Base-by-base conservation (phyloP, 2,113 vertebrate species). In the Oreocharis arfaki region DNA sequence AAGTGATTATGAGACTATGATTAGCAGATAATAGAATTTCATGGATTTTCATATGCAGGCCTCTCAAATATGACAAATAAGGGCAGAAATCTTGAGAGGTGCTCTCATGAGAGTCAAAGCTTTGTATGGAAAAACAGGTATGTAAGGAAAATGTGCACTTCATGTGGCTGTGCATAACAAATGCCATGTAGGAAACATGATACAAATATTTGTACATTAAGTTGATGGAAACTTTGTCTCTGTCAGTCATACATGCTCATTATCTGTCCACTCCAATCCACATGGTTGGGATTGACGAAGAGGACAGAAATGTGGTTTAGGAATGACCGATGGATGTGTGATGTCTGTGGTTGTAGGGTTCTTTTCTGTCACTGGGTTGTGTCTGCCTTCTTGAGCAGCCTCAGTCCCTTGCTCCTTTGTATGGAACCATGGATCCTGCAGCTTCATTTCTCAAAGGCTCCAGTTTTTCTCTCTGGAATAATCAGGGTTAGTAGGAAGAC, bases 381-480 rank as follows among this genome's bases (percentile, higher is more conserved):
- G 9, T 44, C 18, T 68, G 70, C 35, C 5, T 70, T 61, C 26
- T 71, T 14, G 16, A 28, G 20, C 35, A 30, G 22, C 28, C 26
- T 89, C 21, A 23, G 10, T 67, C 9, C 16, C 6, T 61, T 50
- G n/a, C 17, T 49, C 11, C 15, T 60, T 76, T 89, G 13, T 10
- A 3, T 47, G 37, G 64, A 55, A 16, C 18, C 14, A 19, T 41
- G 39, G 42, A 46, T 33, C 7, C 23, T 60, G 28, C 1, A 2
- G 9, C 14, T 50, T 86, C 4, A 10, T 37, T 81, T 67, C 19
- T 68, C 49, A 30, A 10, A 73, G 19, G 7, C 8, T 76, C 5
- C 4, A 0, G 0, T 53, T 85, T 63, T 47, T 60, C 7, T 76
- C 13, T 22, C 13, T 7, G 6, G 16, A 71, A 55, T 18, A 79